Evolutionary conservation across 2,888 invertebrate genomes (phyloP).

Genomic region (Eupithecia abbreviata): DNA sequence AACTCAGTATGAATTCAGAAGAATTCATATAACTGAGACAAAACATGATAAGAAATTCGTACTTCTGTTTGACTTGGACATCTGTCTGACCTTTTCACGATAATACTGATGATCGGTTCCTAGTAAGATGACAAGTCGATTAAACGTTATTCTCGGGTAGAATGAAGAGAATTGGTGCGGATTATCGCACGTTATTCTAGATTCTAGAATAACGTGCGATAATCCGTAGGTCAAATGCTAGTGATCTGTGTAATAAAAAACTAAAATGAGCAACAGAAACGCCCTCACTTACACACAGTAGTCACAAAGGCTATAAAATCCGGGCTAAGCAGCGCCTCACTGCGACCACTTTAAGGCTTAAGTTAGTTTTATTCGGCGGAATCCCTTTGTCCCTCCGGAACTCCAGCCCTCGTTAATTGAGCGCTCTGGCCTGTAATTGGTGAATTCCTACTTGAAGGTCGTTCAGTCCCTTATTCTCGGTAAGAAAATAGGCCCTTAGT

Average conservation of each 20-base stretch:
- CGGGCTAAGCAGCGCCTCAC: slow-evolving; percentile 30
- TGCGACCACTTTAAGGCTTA: slow-evolving; percentile 39
- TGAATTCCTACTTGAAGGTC: slow-evolving; percentile 37
- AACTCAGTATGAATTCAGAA: background rate
- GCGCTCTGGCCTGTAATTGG: slow-evolving; percentile 44
- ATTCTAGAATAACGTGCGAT: background rate
- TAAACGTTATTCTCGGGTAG: background rate
- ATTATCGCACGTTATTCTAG: no score
- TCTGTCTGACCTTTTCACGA: background rate
- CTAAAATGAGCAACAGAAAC: background rate
- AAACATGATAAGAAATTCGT: background rate
- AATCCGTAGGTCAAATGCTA: background rate
- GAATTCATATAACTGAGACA: background rate
- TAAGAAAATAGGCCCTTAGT: slow-evolving; percentile 14
- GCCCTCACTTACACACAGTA: background rate
- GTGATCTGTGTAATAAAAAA: background rate
- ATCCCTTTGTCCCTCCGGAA: slow-evolving; percentile 39
- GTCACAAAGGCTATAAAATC: slow-evolving; percentile 36
- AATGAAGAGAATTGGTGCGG: background rate
- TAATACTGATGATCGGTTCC: background rate
- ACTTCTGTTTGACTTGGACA: background rate
- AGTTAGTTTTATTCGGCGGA: slow-evolving; percentile 43
- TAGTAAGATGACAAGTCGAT: background rate
- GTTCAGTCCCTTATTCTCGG: slow-evolving; percentile 30
- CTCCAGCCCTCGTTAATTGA: slow-evolving; percentile 45